Evolutionary conservation across 2,888 invertebrate genomes (phyloP), one percentile per base, ranked within the genome.

Genomic region (Melieria picta): DNA sequence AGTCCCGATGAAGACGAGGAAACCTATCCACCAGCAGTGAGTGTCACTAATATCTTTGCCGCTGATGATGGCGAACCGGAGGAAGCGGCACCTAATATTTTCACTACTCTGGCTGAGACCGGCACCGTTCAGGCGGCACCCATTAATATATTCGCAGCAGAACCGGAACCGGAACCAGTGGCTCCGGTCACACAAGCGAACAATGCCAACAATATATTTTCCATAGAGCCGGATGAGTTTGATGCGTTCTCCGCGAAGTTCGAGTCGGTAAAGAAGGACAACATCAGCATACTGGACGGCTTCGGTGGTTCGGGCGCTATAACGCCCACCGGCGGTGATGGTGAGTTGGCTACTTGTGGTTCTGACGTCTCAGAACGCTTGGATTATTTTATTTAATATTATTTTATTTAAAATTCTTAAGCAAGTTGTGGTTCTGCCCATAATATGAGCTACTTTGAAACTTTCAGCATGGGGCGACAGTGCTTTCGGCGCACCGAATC

Each of bases 181-280:
- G 70, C 83, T 0, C 58, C 71, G n/a, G 9, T 55, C 5, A 66
- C 69, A 56, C 73, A 72, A 66, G 57, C 68, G 48, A 78, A 73
- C 13, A 67, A 78, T 65, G 76, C 74, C 16, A 79, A 80, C 52
- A 84, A 85, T 55, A 85, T 86, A n/a, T 85, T 85, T 61, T 81
- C 84, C 3, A 77, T 75, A 0, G 82, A 89, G 56, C 89, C 89
- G 0, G 92, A 93, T 77, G 91, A 91, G 45, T 96, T 96, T 78
- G 96, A 96, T 84, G 96, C 94, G 0, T 97, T 97, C 80, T 92
- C 95, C 4, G 93, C 94, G 2, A 95, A 96, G 84, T 97, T 97
- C 80, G 96, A 96, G 43, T 86, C 86, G 0, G 90, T 88, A 68
- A 88, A 88, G 55, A 90, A 86, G 76, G 86, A 86, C 50, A 85